Evolutionary conservation across 2,888 invertebrate species (phyloP).

Genomic region (Plebejus anna): DNA sequence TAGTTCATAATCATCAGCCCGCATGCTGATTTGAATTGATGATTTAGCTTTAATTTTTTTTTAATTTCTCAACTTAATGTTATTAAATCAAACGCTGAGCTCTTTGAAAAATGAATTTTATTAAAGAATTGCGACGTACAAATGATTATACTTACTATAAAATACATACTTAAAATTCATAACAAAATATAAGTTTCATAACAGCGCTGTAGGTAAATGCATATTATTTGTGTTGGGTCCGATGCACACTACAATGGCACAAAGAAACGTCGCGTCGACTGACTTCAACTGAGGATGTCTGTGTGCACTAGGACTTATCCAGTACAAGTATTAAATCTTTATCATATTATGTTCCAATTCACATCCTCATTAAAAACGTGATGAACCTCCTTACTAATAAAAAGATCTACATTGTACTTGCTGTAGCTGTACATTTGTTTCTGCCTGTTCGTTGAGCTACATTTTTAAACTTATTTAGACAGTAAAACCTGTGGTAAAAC

Average conservation of each 20-base stretch:
- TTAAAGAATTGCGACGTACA: conserved; percentile 53
- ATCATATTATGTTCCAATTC: neutral
- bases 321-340: neutral
- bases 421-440: too few relatives aligned
- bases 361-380: too few relatives aligned
- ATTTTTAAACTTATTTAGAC: too few relatives aligned
- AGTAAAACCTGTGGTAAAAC: too few relatives aligned
- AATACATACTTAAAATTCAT: conserved; percentile 53
- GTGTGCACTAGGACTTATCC: conserved; percentile 23
- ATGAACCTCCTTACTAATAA: too few relatives aligned
- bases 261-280: neutral
- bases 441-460: too few relatives aligned
- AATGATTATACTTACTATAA: conserved; percentile 52
- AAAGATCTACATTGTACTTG: too few relatives aligned
- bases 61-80: too few relatives aligned
- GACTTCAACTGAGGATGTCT: neutral
- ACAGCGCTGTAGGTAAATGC: conserved; percentile 30
- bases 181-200: conserved; percentile 45
- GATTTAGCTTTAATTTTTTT: too few relatives aligned
- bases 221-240: conserved; percentile 18
- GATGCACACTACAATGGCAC: conserved; percentile 27
- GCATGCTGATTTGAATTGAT: too few relatives aligned
- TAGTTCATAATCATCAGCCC: too few relatives aligned
- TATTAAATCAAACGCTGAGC: conserved; percentile 37
- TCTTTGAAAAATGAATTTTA: conserved; percentile 48